Evolutionary conservation across 2,113 vertebrate species (phyloP).

Genomic region (Trematomus loennbergii): DNA sequence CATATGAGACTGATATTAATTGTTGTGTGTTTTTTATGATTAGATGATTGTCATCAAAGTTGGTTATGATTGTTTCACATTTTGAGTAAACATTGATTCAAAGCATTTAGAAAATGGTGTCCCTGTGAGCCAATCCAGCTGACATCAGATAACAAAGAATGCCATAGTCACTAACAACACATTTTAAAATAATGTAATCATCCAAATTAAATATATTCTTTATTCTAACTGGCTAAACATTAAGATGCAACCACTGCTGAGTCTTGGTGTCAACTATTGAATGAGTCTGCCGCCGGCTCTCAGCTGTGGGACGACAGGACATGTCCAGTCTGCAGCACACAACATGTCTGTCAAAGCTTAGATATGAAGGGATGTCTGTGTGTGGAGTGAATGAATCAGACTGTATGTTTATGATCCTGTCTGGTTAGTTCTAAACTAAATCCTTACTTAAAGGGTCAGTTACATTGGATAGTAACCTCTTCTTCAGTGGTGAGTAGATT

Average conservation of each 20-base stretch:
- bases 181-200: too few species aligned
- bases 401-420: background rate
- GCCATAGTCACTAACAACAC: too few species aligned
- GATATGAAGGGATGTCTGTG: conserved; percentile 60
- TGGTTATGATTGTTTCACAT: background rate
- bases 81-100: background rate
- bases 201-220: conserved; percentile 10
- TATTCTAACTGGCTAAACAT: conserved; percentile 9
- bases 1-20: background rate
- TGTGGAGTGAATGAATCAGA: conserved; percentile 16
- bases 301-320: conserved; percentile 27
- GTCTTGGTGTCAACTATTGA: conserved; percentile 34
- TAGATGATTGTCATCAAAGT: background rate
- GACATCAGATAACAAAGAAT: too few species aligned
- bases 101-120: background rate
- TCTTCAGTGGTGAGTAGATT: too few species aligned
- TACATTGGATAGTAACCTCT: too few species aligned
- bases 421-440: background rate
- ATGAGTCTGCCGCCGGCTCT: background rate
- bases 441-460: background rate
- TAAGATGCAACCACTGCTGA: conserved; percentile 38
- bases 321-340: conserved; percentile 19
- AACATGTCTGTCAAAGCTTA: conserved; percentile 18
- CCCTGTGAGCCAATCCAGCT: background rate
- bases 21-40: background rate